Conservation (phyloP, 2,888 invertebrate species). For the Kryphioiulus occultus region DNA sequence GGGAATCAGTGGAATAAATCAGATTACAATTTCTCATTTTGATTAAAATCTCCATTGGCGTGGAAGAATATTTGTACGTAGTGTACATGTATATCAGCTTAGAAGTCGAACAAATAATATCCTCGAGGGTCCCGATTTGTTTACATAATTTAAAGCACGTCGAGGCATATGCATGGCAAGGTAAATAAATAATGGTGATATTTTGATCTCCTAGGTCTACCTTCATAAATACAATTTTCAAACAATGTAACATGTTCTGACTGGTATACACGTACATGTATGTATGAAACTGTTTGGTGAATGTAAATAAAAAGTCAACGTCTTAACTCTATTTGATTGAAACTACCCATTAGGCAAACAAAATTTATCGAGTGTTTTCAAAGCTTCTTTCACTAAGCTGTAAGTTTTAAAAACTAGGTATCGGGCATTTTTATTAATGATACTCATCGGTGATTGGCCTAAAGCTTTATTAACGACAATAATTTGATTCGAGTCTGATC, state of each 20-base stretch:
- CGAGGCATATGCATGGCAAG: background rate
- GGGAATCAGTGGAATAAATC: background rate
- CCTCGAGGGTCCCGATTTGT: background rate
- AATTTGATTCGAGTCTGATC: no score
- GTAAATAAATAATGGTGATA: background rate
- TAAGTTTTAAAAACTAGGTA: no score
- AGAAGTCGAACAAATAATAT: background rate
- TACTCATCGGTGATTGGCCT: no score
- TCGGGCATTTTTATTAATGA: no score
- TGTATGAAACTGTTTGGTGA: background rate
- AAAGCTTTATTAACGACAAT: no score
- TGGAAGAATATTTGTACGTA: background rate
- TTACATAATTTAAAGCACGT: background rate
- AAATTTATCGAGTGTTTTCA: no score
- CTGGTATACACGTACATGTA: background rate
- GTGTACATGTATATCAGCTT: background rate
- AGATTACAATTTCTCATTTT: background rate
- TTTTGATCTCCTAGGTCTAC: background rate
- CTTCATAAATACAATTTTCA: background rate
- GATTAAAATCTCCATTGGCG: slow-evolving; percentile 25
- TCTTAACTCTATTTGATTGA: background rate
- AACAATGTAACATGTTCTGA: background rate
- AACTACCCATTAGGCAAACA: background rate
- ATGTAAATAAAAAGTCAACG: background rate
- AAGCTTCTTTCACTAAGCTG: no score